Base-by-base conservation (phyloP, 2,113 vertebrate genomes). In the Fregetta grallaria region DNA sequence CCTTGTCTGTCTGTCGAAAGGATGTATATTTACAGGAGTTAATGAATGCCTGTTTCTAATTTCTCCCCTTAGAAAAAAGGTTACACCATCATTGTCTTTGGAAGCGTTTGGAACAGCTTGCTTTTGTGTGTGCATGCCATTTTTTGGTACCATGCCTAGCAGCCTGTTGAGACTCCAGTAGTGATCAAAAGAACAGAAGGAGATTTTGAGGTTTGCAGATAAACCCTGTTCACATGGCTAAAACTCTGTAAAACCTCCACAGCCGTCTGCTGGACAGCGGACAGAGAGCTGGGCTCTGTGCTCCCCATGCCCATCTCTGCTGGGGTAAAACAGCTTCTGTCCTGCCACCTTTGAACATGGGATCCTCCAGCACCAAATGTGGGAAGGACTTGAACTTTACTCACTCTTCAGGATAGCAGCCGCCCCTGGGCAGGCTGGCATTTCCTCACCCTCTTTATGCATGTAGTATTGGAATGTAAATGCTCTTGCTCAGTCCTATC, bases 401-500 rank as follows among this genome's bases (percentile, higher is more conserved):
- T 58, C 4, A 5, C 5, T 80, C 30, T 56, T 76, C 15, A 62
- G 79, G 36, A 71, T 68, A 45, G 70, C 61, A 87, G 49, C 61
- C 45, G 26, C 49, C 62, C 14, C 19, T 50, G n/a, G 42, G 27
- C 34, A 40, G 38, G 36, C 76, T 93, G 65, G 73, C 62, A 45
- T 86, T 91, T 91, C 84, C 80, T 59, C 80, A 72, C 56, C 61
- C 80, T 91, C 56, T 93, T 77, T 59, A 21, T 75, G 61, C 52
- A 26, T 56, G 29, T 72, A 45, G 53, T 52, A 40, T 19, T 88
- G 84, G 84, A 71, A 50, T 3, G 0, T 47, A 66, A 76, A 66
- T 87, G 40, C 74, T 50, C 47, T 82, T 95, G 84, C 91, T 85
- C 86, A 94, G 32, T 92, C 59, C 77, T 34, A 5, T 78, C 73